Base-by-base conservation (phyloP, 2,888 invertebrate species). In the Agapetus fuscipes region DNA sequence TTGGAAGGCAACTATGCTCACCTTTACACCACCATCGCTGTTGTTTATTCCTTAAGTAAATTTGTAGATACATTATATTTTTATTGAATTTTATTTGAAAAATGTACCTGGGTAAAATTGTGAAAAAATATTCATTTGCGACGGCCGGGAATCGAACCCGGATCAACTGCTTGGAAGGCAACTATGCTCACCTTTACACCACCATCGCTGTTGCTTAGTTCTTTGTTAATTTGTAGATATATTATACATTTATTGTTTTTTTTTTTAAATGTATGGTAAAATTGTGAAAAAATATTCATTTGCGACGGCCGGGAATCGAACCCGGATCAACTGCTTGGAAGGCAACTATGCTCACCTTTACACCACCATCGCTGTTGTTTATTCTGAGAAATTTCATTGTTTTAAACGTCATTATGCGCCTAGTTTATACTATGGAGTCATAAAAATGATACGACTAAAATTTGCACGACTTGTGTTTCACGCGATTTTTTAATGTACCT, bases 141-240 rank as follows among this genome's bases (percentile, higher is more conserved):
- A 67, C 65, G 68, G 68, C 68, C 68, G 61, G 60, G 65, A 66
- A 66, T 60, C 66, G 64, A 60, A 59, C 57, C 57, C 59, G 62
- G 61, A 69, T 69, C 69, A 69, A 69, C 68, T 69, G 69, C 68
- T 69, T 69, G 69, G 68, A 69, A 69, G 68, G 68, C 69, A 69
- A 69, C 69, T 69, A 69, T 69, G 69, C 69, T 69, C 65, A 69
- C 69, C 69, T 69, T 69, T 68, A 69, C 69, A 69, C 69, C 69
- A 69, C 69, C 68, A 60, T 64, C 69, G 69, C 69, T n/a, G n/a
- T n/a, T n/a, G n/a, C n/a, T n/a, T n/a, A n/a, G n/a, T n/a, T n/a
- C n/a, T n/a, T n/a, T n/a, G n/a, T n/a, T n/a, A n/a, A n/a, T n/a
- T n/a, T n/a, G n/a, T n/a, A n/a, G n/a, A n/a, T n/a, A n/a, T n/a